Percentiles rank a stretch among this genome's conserved stretches.
phyloP scores from a whole-genome alignment of 2,113 vertebrate genomes.

The Camelus bactrianus region DNA sequence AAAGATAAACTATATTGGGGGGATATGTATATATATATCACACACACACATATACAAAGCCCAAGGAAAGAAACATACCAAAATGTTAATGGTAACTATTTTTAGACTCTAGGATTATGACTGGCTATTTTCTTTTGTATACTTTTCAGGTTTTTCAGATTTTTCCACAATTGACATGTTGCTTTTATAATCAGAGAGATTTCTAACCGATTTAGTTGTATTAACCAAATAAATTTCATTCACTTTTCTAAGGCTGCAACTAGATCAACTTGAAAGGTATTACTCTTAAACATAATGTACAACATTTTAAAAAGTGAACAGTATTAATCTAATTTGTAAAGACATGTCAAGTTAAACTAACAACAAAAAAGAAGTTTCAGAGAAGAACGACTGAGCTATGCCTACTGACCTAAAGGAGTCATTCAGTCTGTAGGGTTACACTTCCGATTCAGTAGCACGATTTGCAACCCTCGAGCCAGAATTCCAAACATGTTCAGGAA shows the following conservation, averaged over 20 bases:
- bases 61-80: background rate
- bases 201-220: background rate
- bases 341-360: background rate
- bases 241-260: background rate
- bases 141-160: background rate
- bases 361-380: constrained; percentile 9
- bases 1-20: background rate
- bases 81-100: background rate
- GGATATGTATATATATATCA: too few species aligned
- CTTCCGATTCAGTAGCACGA: background rate
- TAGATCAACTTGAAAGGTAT: background rate
- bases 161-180: background rate
- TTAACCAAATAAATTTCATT: background rate
- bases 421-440: background rate
- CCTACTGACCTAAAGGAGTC: background rate
- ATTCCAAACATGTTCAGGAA: background rate
- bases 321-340: constrained; percentile 21
- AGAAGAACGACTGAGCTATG: background rate
- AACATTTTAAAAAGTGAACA: constrained; percentile 20
- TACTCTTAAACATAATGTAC: background rate
- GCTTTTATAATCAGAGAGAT: background rate
- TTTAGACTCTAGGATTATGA: background rate
- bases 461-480: background rate
- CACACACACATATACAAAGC: background rate
- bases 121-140: background rate